Percentiles rank a stretch among this genome's conserved stretches.
Evolutionary conservation across 2,797 vertebrate genomes (phyloP).

Genomic region (Arrhamphus sclerolepis): DNA sequence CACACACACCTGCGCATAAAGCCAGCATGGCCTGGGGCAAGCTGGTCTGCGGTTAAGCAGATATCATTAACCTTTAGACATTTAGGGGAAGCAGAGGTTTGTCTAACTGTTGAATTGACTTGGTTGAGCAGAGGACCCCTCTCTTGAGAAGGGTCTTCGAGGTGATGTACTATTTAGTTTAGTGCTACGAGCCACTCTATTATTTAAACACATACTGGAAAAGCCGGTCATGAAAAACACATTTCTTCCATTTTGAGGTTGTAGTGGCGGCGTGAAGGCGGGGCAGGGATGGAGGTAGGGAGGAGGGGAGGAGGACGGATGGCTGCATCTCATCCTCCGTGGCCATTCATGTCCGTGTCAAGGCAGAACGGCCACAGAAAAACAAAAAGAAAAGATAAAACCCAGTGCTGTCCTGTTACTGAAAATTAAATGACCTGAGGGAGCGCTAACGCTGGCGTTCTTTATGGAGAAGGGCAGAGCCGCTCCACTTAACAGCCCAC

Average conservation of each 20-base stretch:
- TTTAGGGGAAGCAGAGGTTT: conserved; percentile 71
- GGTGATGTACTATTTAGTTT: conserved; percentile 86
- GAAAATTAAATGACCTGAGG: conserved; percentile 79
- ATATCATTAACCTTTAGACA: conserved; percentile 84
- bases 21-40: conserved; percentile 77
- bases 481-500: conserved; percentile 74
- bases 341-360: conserved; percentile 58
- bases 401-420: conserved; percentile 66
- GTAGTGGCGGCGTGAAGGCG: conserved; percentile 79
- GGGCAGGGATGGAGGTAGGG: conserved; percentile 53
- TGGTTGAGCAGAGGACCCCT: conserved; percentile 74
- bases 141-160: conserved; percentile 86
- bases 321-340: conserved; percentile 63
- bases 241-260: conserved; percentile 95
- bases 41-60: conserved; percentile 82
- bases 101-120: conserved; percentile 86
- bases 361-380: conserved; percentile 31
- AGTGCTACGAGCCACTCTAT: conserved; percentile 89
- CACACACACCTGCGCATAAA: conserved; percentile 26
- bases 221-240: conserved; percentile 88
- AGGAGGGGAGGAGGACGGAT: conserved; percentile 54
- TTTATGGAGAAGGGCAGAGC: conserved; percentile 59
- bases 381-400: conserved; percentile 20
- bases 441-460: conserved; percentile 66
- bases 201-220: conserved; percentile 91